Percentiles rank a stretch among this genome's conserved stretches.
phyloP scores from a whole-genome alignment of 2,888 invertebrate species.

The Idaea dimidiata region DNA sequence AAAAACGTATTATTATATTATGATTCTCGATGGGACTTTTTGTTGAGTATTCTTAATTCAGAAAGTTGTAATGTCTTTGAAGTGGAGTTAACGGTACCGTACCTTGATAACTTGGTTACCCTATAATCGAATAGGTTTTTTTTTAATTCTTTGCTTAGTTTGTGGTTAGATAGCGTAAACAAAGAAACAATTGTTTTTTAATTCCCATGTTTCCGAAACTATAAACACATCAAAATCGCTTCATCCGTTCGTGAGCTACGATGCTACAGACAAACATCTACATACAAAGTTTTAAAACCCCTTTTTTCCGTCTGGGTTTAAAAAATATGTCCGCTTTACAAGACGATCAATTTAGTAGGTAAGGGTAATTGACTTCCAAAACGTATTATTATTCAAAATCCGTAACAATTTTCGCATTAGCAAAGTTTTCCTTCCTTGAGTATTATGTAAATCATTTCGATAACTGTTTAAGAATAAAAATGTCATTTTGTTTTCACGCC shows the following conservation, averaged over 20 bases:
- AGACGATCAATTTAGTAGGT: not conserved
- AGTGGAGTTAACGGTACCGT: not conserved
- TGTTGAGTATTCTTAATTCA: not conserved
- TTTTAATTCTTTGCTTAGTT: not conserved
- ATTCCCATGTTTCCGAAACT: too few relatives aligned
- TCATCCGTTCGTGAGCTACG: too few relatives aligned
- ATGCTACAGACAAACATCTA: too few relatives aligned
- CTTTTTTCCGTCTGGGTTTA: too few relatives aligned
- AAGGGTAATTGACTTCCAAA: slow-evolving; percentile 1
- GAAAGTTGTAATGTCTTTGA: not conserved
- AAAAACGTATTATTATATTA: not conserved
- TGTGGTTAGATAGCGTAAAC: too few relatives aligned
- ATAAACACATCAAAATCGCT: too few relatives aligned
- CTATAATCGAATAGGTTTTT: not conserved
- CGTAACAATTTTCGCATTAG: slow-evolving; percentile 23
- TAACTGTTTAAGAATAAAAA: slow-evolving; percentile 25
- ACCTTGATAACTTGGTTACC: not conserved
- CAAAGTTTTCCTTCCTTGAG: slow-evolving; percentile 14
- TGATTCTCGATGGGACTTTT: not conserved
- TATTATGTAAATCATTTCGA: slow-evolving; percentile 27
- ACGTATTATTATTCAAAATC: slow-evolving; percentile 20
- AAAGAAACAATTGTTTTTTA: too few relatives aligned
- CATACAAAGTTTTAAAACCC: too few relatives aligned
- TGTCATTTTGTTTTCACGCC: slow-evolving; percentile 22
- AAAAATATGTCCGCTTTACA: not conserved